phyloP scores from a whole-genome alignment of 2,113 vertebrate genomes.

The Apteryx mantelli region DNA sequence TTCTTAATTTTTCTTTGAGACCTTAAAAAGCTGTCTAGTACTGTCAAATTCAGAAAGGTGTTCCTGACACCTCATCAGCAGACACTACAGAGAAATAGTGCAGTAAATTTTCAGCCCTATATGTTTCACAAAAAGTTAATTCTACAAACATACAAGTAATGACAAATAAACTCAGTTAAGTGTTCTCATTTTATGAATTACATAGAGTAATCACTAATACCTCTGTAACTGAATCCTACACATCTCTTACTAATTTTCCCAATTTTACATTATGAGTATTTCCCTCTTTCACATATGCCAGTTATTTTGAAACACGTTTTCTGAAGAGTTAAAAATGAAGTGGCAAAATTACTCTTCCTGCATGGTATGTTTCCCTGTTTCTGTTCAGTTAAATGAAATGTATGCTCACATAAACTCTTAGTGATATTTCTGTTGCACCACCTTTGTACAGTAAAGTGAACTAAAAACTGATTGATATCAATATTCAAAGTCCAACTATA shows the following conservation, averaged over 20 bases:
- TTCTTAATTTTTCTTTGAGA: not conserved
- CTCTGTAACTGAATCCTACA: not conserved
- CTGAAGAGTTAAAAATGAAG: not conserved
- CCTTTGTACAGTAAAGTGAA: not conserved
- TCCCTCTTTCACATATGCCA: not conserved
- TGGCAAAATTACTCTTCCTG: not conserved
- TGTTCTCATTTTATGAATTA: not conserved
- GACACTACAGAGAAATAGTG: not conserved
- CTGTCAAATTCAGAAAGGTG: rapidly evolving
- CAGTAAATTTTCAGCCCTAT: not conserved
- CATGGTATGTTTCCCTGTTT: not conserved
- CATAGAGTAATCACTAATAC: not conserved
- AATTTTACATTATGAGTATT: not conserved
- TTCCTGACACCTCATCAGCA: not conserved
- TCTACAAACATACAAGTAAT: rapidly evolving
- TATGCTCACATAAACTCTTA: not conserved
- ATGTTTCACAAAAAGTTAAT: not conserved
- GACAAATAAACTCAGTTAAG: not conserved
- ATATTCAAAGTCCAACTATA: not conserved
- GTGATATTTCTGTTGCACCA: not conserved
- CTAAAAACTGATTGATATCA: not conserved
- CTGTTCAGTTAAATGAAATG: not conserved
- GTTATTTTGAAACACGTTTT: not conserved
- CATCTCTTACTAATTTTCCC: not conserved
- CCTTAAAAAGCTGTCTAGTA: not conserved